Base-by-base conservation (phyloP, 1,140 invertebrate genomes). In the Phthorimaea operculella region DNA sequence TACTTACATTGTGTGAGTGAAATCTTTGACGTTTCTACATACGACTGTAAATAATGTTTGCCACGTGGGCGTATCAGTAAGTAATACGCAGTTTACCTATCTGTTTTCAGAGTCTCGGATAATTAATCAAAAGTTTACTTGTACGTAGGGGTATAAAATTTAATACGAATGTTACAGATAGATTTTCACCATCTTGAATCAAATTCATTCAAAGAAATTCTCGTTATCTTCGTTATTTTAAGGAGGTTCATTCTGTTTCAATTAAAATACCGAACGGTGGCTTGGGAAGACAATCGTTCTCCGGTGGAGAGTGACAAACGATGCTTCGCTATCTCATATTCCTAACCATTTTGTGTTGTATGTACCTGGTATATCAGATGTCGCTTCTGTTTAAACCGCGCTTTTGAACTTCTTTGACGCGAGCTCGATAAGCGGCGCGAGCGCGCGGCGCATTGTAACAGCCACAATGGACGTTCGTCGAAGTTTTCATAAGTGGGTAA, bases 401-500 rank as follows among this genome's bases (percentile, higher is more conserved):
- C 80, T 80, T 79, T 79, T 81, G 79, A 80, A 82, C 70, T 83
- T 81, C 72, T 83, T 84, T 82, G 79, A 83, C 74, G 69, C 62
- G 65, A 58, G 57, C 64, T 79, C 76, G 76, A 83, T 83, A 83
- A 83, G 74, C 79, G 68, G 21, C 28, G 21, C 58, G 51, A 28
- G 21, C 21, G 54, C 64, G 63, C 60, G 60, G 47, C 39, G 59
- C 60, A 75, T 72, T 79, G 77, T 77, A 62, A 48, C 60, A 53
- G 55, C 54, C 16, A 80, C 79, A 82, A 82, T 76, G 59, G 66
- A 2, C 39, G 67, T 80, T 76, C 76, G 72, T 81, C 82, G 72
- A 79, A 84, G 76, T 84, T 84, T 84, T 84, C 62, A 71, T 74
- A 79, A 84, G 75, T 81, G 67, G 76, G 79, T 84, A 75, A 82